Percentiles rank a stretch among this genome's conserved stretches.
Evolutionary conservation across 1,140 invertebrate genomes (phyloP).

Genomic region (Atta cephalotes): DNA sequence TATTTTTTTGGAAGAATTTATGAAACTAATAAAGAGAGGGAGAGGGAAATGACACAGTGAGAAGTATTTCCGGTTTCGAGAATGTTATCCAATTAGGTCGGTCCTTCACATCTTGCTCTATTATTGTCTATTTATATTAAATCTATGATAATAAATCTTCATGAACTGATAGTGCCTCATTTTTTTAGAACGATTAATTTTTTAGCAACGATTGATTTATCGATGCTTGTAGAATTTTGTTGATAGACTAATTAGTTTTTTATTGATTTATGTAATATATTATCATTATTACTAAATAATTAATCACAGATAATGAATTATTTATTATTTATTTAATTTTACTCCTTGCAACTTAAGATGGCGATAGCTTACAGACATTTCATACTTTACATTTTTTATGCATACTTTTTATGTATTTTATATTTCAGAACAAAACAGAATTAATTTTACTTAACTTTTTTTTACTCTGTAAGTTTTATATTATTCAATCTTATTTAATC

Average conservation of each 20-base stretch:
- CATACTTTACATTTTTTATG: no score
- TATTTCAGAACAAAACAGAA: no score
- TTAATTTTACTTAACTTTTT: no score
- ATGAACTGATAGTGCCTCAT: neutral
- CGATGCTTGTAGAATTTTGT: neutral
- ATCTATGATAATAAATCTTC: neutral
- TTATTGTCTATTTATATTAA: neutral
- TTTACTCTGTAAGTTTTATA: no score
- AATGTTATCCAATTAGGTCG: neutral
- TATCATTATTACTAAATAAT: no score
- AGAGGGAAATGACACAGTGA: neutral
- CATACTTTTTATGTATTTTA: no score
- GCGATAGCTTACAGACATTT: no score
- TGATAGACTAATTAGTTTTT: neutral
- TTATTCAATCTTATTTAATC: no score
- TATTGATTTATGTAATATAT: neutral
- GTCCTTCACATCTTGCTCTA: neutral
- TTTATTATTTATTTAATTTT: no score
- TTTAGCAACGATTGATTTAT: neutral
- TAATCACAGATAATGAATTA: no score
- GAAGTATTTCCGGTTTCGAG: neutral
- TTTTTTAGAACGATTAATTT: neutral
- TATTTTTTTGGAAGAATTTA: neutral
- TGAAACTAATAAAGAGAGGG: neutral
- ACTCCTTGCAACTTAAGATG: no score